phyloP scores from a whole-genome alignment of 1,140 invertebrate species.

The Acromyrmex echinatior region DNA sequence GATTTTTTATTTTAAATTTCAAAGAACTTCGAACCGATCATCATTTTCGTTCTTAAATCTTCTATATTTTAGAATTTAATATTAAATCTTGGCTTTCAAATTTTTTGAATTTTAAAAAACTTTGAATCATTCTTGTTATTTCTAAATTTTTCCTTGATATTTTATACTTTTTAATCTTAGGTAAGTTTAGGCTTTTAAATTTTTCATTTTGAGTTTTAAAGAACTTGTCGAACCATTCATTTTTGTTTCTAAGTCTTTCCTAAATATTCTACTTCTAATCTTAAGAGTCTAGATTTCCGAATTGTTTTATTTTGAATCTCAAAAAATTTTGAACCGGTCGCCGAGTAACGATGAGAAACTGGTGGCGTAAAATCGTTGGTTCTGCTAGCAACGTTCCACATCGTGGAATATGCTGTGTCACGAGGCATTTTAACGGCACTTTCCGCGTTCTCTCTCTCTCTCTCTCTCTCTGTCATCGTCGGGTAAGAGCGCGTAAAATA shows the following conservation, averaged over 20 bases:
- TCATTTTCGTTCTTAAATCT: background rate
- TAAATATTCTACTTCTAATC: background rate
- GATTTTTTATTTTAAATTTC: background rate
- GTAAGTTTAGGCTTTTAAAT: no score
- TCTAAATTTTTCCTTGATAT: no score
- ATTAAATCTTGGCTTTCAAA: background rate
- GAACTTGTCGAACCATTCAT: no score
- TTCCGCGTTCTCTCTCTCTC: background rate
- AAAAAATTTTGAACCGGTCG: background rate
- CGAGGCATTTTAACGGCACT: constrained; percentile 35
- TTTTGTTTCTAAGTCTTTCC: no score
- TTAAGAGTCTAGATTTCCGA: background rate
- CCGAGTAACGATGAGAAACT: background rate
- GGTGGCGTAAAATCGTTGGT: background rate
- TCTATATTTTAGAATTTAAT: background rate
- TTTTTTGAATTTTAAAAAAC: no score
- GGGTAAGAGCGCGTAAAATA: constrained; percentile 28
- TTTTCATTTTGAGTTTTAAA: no score
- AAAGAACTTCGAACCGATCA: no score
- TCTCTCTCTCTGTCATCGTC: background rate
- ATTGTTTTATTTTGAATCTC: background rate
- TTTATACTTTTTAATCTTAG: no score
- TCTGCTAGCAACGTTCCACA: background rate
- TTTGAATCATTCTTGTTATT: no score
- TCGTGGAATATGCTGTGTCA: constrained; percentile 6